Evolutionary conservation across 2,888 invertebrate species (phyloP), one percentile per base, ranked within the genome.

Genomic region (Agelastica alni): DNA sequence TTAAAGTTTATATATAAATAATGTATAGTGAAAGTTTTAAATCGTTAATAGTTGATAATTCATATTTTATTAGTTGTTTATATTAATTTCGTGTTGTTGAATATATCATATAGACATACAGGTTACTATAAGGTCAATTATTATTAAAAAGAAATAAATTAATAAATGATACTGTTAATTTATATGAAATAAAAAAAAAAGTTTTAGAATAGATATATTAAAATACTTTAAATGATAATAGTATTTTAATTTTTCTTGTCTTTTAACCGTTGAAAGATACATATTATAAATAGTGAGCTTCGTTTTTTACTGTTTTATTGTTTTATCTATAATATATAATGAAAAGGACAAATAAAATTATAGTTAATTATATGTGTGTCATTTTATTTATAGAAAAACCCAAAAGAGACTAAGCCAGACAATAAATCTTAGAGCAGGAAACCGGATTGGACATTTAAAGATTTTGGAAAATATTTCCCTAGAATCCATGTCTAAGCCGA

Each of bases 41-140:
- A 58, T 39, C 37, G 56, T 61, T 61, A 47, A 41, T 58, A 56
- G 56, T 53, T 58, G 4, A 48, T 56, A 59, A 53, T 59, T 62
- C 56, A 58, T 36, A 58, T 58, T 60, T 56, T 53, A 57, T 53
- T 28, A 37, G 45, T 56, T 55, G 51, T 53, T 54, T 52, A 53
- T 34, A 13, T 39, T 18, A 10, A 39, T 39, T 56, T 52, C 47
- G 31, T 48, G 58, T 60, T 55, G 54, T 53, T 60, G 55, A 45
- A 56, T 52, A 55, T 58, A 60, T 61, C 41, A 55, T 49, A 54
- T 60, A 58, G 60, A 54, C 32, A 60, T 56, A 57, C 61, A 63
- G 61, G 63, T 65, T 63, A 62, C 58, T 59, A 51, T 63, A 70
- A 70, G 69, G 70, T 72, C 70, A 72, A 72, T 72, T 72, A 65